Evolutionary conservation across 2,888 invertebrate species (phyloP), one percentile per base, ranked within the genome.

Genomic region (Marasmarcha lunaedactyla): DNA sequence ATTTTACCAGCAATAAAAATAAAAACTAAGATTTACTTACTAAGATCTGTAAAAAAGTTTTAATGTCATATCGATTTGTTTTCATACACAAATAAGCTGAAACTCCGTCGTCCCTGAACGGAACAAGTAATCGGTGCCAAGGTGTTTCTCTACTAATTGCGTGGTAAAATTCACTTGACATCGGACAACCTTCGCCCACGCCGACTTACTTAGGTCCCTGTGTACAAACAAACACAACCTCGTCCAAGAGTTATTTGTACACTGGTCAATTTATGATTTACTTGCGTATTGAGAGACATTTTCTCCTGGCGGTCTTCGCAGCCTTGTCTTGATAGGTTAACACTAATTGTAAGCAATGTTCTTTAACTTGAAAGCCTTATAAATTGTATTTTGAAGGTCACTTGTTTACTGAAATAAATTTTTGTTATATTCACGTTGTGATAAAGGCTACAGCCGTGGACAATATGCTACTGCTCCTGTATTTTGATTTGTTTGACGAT

Each of bases 131-230:
- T 76, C 61, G 64, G 69, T 74, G 78, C 73, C 78, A 78, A 79
- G 76, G 74, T 67, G 60, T 68, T 68, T 61, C 59, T 44, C 60
- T 69, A 68, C 71, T 73, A 77, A 79, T 79, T 77, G 74, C 77
- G 76, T 77, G 77, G 72, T 74, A 74, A 77, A 78, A 70, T 77
- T 78, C 70, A 76, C 76, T 73, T 72, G 77, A 77, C 77, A 68
- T 67, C 71, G 61, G 63, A 69, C 69, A 73, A 71, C 78, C 77
- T 77, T 76, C 70, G n/a, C 54, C 45, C 45, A 51, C 51, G 47
- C 64, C 65, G 59, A 49, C 51, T 43, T 57, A 56, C 47, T 47
- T 51, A 55, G 67, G 66, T 48, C 68, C 36, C 35, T 15, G 1
- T 26, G 6, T 14, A 4, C 9, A 14, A 12, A 7, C 5, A 3